A percentile compares a stretch with the other conserved stretches of the same genome.
Conservation (phyloP, 2,888 invertebrate species). For the Thyatira batis region DNA sequence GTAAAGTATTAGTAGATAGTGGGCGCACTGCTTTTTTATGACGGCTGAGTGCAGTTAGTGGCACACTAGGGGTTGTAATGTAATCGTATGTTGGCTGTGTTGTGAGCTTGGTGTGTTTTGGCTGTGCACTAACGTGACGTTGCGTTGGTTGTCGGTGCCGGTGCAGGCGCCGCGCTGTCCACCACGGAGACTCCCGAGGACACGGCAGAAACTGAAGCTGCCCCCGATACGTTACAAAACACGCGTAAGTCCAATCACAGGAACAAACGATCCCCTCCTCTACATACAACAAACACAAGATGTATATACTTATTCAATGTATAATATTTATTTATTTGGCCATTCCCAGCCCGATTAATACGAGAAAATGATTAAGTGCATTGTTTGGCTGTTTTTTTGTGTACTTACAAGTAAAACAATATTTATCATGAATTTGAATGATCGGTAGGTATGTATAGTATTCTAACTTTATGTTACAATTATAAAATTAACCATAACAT, state of each 20-base stretch:
- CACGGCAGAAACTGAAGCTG: slow-evolving; percentile 34
- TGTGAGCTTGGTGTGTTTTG: slow-evolving; percentile 30
- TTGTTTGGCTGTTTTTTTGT: too few relatives aligned
- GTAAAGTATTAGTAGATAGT: not conserved
- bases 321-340: not conserved
- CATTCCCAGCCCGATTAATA: not conserved
- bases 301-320: not conserved
- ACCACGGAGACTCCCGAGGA: slow-evolving; percentile 50
- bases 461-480: too few relatives aligned
- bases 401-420: not conserved
- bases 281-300: not conserved
- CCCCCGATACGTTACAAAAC: slow-evolving; percentile 44
- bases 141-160: slow-evolving; percentile 47
- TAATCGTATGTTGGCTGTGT: slow-evolving; percentile 9
- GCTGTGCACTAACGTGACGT: slow-evolving; percentile 61
- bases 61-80: not conserved
- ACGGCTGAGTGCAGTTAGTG: not conserved
- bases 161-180: slow-evolving; percentile 50
- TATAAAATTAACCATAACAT: too few relatives aligned
- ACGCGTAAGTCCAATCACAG: slow-evolving; percentile 46
- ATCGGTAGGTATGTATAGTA: too few relatives aligned
- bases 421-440: too few relatives aligned
- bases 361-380: not conserved
- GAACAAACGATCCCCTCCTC: not conserved
- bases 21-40: not conserved